Base-by-base conservation (phyloP, 92 coral and sea anemone species). In the Diadumene lineata region DNA sequence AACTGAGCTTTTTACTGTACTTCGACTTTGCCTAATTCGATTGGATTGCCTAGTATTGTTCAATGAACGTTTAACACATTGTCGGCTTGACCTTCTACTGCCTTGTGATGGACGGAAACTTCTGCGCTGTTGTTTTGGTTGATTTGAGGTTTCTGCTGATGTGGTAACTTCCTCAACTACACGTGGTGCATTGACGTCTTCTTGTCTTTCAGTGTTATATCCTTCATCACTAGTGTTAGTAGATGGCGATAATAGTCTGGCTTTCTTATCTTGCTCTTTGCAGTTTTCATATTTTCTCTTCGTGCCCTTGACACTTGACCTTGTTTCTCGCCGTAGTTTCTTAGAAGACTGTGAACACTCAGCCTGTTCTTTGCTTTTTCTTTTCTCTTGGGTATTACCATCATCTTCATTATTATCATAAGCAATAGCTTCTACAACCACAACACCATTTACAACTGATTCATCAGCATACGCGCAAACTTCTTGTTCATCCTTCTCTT, bases 1-100 rank as follows among this genome's bases (percentile, higher is more conserved):
- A 2, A 90, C 85, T 22, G 96, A 90, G 51, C 96, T 90, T 64
- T 90, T 90, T 24, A 87, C 81, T 15, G 87, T 53, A 31, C 89
- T 77, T 74, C 63, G 57, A 23, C 50, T 46, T 44, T 74, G 53
- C 21, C 77, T 51, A 3, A 30, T 25, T 32, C 48, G 48, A 38
- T 76, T 55, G 21, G 70, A 30, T 30, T 82, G 68, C 34, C 66
- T 43, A 2, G 32, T 46, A 1, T 75, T 69, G 26, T 78, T 63
- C 26, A 65, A 31, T 29, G 34, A 38, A 6, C 48, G 34, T 48
- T 19, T 43, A 0, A 69, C 66, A 34, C 72, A 75, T 55, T 76
- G 23, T 29, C 57, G 62, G 62, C 88, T 85, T 44, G 86, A 81
- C 48, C 84, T 79, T 29, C 71, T 60, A 55, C 82, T 78, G 56